phyloP scores from a whole-genome alignment of 2,113 vertebrate species.

The Panthera tigris region DNA sequence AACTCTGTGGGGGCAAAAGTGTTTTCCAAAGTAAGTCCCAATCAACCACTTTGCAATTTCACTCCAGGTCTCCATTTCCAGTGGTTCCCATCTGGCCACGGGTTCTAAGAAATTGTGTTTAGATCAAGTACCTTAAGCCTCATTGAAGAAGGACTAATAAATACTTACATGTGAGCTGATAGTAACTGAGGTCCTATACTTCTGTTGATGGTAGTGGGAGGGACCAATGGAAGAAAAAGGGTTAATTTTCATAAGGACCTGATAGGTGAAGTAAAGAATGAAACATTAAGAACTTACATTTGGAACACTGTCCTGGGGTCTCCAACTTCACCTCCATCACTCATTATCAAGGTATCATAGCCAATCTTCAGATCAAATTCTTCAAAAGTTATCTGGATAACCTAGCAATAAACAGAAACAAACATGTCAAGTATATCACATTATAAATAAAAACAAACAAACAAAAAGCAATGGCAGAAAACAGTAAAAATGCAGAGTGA shows the following conservation, averaged over 20 bases:
- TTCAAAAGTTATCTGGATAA: conserved; percentile 99
- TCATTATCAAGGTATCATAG: conserved; percentile 97
- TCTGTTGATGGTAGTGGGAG: neutral
- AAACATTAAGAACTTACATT: conserved; percentile 91
- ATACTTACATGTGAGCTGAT: neutral
- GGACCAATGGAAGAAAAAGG: neutral
- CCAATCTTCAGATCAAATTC: conserved; percentile 98
- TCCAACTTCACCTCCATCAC: conserved; percentile 97
- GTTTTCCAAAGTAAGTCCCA: neutral
- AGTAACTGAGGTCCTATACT: neutral
- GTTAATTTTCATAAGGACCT: neutral
- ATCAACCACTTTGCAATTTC: neutral
- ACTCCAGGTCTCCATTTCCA: neutral
- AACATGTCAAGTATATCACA: neutral
- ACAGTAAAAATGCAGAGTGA: neutral
- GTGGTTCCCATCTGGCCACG: neutral
- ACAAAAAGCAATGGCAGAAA: conserved; percentile 1
- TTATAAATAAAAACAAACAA: neutral
- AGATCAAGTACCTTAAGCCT: neutral
- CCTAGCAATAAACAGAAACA: conserved; percentile 84
- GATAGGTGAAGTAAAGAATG: neutral
- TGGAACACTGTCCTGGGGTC: conserved; percentile 96
- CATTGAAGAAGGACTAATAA: neutral
- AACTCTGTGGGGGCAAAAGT: neutral
- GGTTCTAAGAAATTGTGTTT: neutral